Conservation (phyloP, 2,888 invertebrate species). For the Spilosoma lubricipeda region DNA sequence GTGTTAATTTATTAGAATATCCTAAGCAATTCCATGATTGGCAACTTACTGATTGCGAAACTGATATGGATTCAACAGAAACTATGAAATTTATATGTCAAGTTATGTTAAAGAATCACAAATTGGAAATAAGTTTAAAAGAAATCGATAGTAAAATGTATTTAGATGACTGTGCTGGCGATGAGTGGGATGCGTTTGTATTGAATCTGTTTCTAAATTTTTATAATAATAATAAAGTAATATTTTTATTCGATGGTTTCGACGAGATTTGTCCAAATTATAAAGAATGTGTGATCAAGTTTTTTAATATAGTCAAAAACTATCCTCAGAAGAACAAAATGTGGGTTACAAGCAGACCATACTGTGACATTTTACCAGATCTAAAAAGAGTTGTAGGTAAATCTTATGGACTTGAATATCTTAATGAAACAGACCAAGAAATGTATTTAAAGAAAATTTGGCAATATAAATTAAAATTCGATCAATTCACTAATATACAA, state of each 20-base stretch:
- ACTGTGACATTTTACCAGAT: constrained; percentile 27
- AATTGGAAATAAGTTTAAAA: constrained; percentile 1
- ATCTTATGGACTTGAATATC: constrained; percentile 17
- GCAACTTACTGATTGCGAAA: too few relatives aligned
- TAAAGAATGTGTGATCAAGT: constrained; percentile 20
- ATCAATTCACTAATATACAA: constrained; percentile 19
- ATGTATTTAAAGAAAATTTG: constrained; percentile 27
- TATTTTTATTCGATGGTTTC: constrained; percentile 46
- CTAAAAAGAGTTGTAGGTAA: constrained; percentile 20
- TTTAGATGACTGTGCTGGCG: neutral
- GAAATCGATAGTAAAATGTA: constrained; percentile 6
- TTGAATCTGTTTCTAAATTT: constrained; percentile 34
- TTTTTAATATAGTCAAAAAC: constrained; percentile 18
- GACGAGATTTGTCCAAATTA: constrained; percentile 47
- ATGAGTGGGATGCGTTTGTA: neutral
- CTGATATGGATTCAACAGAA: constrained; percentile 3
- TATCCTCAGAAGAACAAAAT: constrained; percentile 21
- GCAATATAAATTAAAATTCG: constrained; percentile 25
- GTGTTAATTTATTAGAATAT: constrained; percentile 20
- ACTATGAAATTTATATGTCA: constrained; percentile 16
- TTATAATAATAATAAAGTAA: constrained; percentile 27
- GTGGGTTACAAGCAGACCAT: constrained; percentile 43
- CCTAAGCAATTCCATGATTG: constrained; percentile 12
- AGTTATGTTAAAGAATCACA: neutral
- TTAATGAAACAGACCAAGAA: constrained; percentile 23